Evolutionary conservation across 2,888 invertebrate species (phyloP), one percentile per base, ranked within the genome.

Genomic region (Polymixis flavicincta): DNA sequence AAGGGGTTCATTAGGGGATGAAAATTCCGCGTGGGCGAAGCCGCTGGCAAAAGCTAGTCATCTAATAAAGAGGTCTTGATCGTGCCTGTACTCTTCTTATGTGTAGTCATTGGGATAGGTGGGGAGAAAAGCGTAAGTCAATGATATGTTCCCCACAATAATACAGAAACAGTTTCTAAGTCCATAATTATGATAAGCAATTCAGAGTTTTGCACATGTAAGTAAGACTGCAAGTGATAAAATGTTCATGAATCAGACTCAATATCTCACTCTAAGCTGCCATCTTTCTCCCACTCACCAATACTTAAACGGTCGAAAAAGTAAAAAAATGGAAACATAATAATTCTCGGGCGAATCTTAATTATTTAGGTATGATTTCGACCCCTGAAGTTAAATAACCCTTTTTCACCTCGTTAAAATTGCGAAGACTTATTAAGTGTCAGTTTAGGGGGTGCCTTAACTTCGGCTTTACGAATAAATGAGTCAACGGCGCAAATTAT

Each of bases 371-470:
- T 74, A 87, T 86, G 74, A 87, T 71, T 84, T 85, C 76, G 64
- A 75, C 75, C 84, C 85, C 68, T 52, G 28, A 78, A 77, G 80
- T 80, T 72, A 82, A 87, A 71, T 74, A 67, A 85, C 77, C 87
- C 87, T 76, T 85, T 76, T 71, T 54, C 73, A 66, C 77, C 86
- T 87, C 84, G 84, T 87, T 87, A 87, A 87, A 82, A 86, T 87
- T 87, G 86, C 76, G 84, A 87, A 86, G 88, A 86, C 86, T 86
- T 86, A 87, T 86, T 86, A 87, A 87, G 78, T 80, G 78, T 84
- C 78, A 84, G 87, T 81, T 76, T 75, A 71, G 69, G 37, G 78
- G 82, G 75, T 74, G 86, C 80, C 74, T 74, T 77, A 83, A 87
- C 78, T 86, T 86, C 60, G 84, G 80, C 65, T 74, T 75, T 76